Evolutionary conservation across 1,140 invertebrate species (phyloP), one percentile per base, ranked within the genome.

Genomic region (Drosophila sturtevanti): DNA sequence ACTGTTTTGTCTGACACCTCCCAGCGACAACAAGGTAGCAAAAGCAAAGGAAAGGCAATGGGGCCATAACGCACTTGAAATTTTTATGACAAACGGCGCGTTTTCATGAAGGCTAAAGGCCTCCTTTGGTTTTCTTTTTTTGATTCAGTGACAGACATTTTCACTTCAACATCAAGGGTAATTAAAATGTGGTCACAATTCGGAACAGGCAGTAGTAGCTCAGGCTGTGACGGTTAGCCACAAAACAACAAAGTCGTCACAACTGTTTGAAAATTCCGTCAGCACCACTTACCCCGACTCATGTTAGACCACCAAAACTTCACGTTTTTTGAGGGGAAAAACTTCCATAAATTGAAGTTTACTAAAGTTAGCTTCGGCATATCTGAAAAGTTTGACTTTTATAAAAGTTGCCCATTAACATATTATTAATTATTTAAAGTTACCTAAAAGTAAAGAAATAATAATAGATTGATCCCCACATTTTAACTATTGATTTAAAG

Each of bases 161-260:
- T 77, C 69, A 77, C 81, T 81, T 77, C 41, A 68, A 85, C 82
- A 77, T 85, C 78, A 81, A 86, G 70, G 81, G 79, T 85, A 85
- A 85, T 85, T 85, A 71, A 78, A 78, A 72, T 81, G 82, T 81
- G 76, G 79, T 76, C 78, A 75, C 78, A 81, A 81, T 81, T 79
- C 27, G 44, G 14, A 51, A 21, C 41, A 48, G 16, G 41, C 41
- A 18, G 59, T 41, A 18, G 59, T 35, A 52, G 52, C 77, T 74
- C 27, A 24, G 35, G 51, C 56, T 56, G 18, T 68, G 59, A 51
- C 27, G 55, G 68, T 44, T 68, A 66, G 16, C 34, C 61, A 14
- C 52, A 22, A 38, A 41, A 62, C 65, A 10, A n/a, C 27, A 31
- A 27, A 38, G 22, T n/a, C 11, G 44, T 1, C 63, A 22, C n/a